Conservation (phyloP, 1,140 invertebrate species). For the Ceratina japonica region DNA sequence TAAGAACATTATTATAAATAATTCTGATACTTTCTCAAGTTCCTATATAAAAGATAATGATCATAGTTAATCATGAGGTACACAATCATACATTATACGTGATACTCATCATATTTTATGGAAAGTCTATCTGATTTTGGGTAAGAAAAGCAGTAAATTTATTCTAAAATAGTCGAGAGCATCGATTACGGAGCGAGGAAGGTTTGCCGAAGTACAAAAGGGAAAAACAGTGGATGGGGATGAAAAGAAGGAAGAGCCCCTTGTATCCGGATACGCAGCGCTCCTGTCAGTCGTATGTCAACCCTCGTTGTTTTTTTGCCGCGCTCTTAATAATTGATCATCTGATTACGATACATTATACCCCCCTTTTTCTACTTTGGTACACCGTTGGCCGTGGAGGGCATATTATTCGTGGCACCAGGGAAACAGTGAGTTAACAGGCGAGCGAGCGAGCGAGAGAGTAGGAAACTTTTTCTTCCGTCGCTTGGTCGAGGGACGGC, state of each 20-base stretch:
- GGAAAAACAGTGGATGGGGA: constrained; percentile 26
- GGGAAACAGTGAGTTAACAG: constrained; percentile 42
- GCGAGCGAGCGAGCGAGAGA: constrained; percentile 46
- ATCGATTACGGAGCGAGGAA: constrained; percentile 7
- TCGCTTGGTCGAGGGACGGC: constrained; percentile 63
- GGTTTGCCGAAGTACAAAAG: constrained; percentile 15
- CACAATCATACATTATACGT: too few relatives aligned
- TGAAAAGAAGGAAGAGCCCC: constrained; percentile 39
- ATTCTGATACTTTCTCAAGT: too few relatives aligned
- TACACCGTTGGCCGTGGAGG: constrained; percentile 52
- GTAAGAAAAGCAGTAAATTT: neutral
- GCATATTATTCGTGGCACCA: constrained; percentile 73
- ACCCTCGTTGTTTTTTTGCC: constrained; percentile 78
- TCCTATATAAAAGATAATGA: too few relatives aligned
- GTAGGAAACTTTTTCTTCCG: constrained; percentile 63
- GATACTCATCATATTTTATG: too few relatives aligned
- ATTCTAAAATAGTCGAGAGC: constrained; percentile 3
- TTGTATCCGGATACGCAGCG: constrained; percentile 59
- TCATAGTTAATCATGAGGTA: too few relatives aligned
- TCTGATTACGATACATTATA: constrained; percentile 79
- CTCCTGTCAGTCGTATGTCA: constrained; percentile 76
- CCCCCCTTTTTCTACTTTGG: constrained; percentile 59
- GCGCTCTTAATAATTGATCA: constrained; percentile 79
- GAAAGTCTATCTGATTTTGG: too few relatives aligned
- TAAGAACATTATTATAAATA: too few relatives aligned